Evolutionary conservation across 2,113 vertebrate genomes (phyloP), one percentile per base, ranked within the genome.

Genomic region (Aegotheles bennettii): DNA sequence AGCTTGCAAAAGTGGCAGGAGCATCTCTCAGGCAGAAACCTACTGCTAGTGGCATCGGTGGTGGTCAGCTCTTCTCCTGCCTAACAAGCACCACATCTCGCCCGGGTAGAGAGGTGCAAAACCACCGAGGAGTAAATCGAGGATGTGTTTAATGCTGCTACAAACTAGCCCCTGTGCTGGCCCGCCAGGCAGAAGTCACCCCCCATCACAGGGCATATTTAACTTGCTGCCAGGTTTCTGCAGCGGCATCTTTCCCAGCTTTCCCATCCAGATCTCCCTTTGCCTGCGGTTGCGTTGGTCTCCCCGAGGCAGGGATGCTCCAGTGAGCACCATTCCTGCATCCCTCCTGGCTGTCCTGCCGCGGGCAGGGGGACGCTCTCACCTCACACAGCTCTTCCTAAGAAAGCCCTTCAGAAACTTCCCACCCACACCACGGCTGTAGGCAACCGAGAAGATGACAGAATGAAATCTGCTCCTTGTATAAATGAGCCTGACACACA

Each of bases 241-340:
- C 56, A 60, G 75, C 56, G 11, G 8, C 3, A 1, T 31, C 26
- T 21, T 69, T 28, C 51, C 38, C 57, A 57, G 69, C 42, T 85
- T 47, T 64, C 40, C 75, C 54, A 21, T 3, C 57, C 2, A 0
- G 16, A n/a, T 16, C 13, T 57, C 33, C 20, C 36, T 64, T 57
- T 26, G 33, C 26, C 70, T 17, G 18, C 3, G 1, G 13, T 5
- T 4, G 2, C 0, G 2, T 48, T 10, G 24, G 19, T 40, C 9
- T 28, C 48, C 31, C 57, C 6, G 4, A 35, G 54, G 2, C 40
- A 3, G 43, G n/a, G 64, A 20, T 9, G 35, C 57, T 48, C 45
- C 0, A 0, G 35, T 2, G 9, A 43, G 60, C 0, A 0, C 67
- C 0, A 0, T 31, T 21, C 56, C 71, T 47, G 35, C 33, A 11